Percentiles rank a stretch among this genome's conserved stretches.
Evolutionary conservation across 2,888 invertebrate species (phyloP).

Genomic region (Phoronis australis): DNA sequence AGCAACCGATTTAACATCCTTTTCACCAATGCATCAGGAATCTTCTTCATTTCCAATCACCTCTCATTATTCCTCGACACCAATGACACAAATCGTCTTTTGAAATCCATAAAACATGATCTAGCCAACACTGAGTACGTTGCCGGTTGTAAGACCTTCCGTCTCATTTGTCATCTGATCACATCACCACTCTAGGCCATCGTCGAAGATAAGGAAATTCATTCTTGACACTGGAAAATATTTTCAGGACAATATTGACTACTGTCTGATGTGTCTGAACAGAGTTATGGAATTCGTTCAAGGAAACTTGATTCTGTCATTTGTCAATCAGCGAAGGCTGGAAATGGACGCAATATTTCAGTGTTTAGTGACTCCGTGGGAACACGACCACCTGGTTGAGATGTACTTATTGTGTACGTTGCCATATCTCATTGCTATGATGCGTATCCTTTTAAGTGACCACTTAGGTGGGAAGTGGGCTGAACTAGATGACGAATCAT

Average conservation of each 20-base stretch:
- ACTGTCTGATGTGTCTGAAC: constrained; percentile 4
- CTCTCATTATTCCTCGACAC: constrained; percentile 6
- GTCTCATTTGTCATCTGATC: constrained; percentile 8
- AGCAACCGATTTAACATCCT: constrained; percentile 14
- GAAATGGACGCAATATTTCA: constrained; percentile 1
- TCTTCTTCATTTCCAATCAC: constrained; percentile 7
- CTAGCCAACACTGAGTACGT: constrained; percentile 3
- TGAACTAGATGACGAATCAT: too few species aligned
- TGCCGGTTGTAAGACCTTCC: constrained; percentile 6
- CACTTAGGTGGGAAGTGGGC: constrained; percentile 4
- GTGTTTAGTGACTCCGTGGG: constrained; percentile 1
- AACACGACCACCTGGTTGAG: not conserved
- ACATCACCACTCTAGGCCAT: constrained; percentile 9
- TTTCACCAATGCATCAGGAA: constrained; percentile 10
- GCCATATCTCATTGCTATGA: not conserved
- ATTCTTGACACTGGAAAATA: constrained; percentile 6
- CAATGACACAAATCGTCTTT: constrained; percentile 6
- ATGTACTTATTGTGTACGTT: constrained; percentile 2
- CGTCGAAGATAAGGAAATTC: constrained; percentile 3
- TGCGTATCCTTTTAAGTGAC: constrained; percentile 5
- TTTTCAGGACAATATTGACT: constrained; percentile 6
- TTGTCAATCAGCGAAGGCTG: constrained; percentile 4
- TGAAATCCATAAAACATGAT: constrained; percentile 6
- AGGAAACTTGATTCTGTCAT: constrained; percentile 3
- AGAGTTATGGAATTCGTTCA: constrained; percentile 2